Evolutionary conservation across 30 jellyfish, hydroid and myxozoan genomes (phyloP), one percentile per base, ranked within the genome.

Genomic region (Pelagia noctiluca): DNA sequence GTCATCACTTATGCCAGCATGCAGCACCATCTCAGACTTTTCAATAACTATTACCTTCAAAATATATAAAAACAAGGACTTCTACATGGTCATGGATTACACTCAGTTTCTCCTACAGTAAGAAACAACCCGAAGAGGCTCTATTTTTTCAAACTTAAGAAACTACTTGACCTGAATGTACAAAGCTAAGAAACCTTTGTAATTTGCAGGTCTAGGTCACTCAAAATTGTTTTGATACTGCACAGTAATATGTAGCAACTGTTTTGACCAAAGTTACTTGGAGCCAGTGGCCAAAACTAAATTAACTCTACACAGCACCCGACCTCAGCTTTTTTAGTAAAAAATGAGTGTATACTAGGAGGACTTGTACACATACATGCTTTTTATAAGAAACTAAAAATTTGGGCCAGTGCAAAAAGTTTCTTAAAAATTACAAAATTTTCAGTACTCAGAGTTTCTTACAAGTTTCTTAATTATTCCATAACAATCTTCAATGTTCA

Each of bases 1-100:
- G 52, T 64, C 77, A 64, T 64, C 77, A 64, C 77, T 64, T n/a
- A 64, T 64, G 52, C 4, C 77, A 64, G 77, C 77, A 64, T 64
- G 77, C 25, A 64, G 77, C 2, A 64, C 52, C 77, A 64, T 64
- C 77, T 52, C 77, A 64, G 77, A 64, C 26, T 52, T 52, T 52
- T 52, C 68, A 52, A 19, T 52, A 52, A 52, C 68, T 52, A 52
- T 52, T 52, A 52, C 68, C 68, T 52, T 52, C 68, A 52, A 52
- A 52, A 19, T 52, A 52, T 52, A 52, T 52, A 52, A 52, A 42
- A 42, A 42, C 57, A 42, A 42, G 57, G 57, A 42, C 57, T 42
- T 42, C 57, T 42, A 42, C n/a, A n/a, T n/a, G n/a, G n/a, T n/a
- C n/a, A n/a, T n/a, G n/a, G n/a, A n/a, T n/a, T n/a, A n/a, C n/a